phyloP scores from a whole-genome alignment of 2,888 invertebrate genomes.

The Lapara coniferarum region DNA sequence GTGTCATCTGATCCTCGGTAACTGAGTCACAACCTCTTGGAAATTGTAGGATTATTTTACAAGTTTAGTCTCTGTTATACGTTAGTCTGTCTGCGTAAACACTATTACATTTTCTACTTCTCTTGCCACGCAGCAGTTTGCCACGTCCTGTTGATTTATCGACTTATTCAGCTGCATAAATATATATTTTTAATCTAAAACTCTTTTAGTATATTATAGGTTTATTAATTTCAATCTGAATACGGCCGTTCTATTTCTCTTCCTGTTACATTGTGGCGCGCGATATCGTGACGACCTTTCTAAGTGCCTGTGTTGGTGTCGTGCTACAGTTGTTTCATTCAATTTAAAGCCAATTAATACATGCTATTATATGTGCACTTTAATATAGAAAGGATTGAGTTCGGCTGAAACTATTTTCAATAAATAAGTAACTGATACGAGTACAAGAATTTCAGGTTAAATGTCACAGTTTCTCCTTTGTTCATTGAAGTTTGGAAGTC shows the following conservation, averaged over 20 bases:
- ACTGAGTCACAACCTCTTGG: too few species aligned
- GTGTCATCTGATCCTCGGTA: too few species aligned
- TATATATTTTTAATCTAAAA: too few species aligned
- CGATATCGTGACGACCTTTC: conserved; percentile 39
- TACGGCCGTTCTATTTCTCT: conserved; percentile 23
- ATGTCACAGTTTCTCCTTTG: too few species aligned
- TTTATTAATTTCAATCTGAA: neutral
- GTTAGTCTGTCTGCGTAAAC: too few species aligned
- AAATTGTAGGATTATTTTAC: too few species aligned
- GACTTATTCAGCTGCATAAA: too few species aligned
- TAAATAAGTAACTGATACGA: neutral
- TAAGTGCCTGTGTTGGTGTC: conserved; percentile 30
- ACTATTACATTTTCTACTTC: too few species aligned
- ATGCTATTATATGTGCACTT: conserved; percentile 3
- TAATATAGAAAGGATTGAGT: neutral
- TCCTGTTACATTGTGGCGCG: conserved; percentile 31
- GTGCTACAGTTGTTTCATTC: conserved; percentile 36
- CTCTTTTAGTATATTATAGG: neutral
- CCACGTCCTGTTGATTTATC: too few species aligned
- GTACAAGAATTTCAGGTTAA: neutral
- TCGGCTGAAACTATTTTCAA: neutral
- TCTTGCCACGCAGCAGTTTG: too few species aligned
- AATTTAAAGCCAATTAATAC: conserved; percentile 26
- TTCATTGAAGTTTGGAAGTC: too few species aligned
- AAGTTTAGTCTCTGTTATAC: too few species aligned